Base-by-base conservation (phyloP, 2,797 vertebrate species). In the Graptemys geographica region DNA sequence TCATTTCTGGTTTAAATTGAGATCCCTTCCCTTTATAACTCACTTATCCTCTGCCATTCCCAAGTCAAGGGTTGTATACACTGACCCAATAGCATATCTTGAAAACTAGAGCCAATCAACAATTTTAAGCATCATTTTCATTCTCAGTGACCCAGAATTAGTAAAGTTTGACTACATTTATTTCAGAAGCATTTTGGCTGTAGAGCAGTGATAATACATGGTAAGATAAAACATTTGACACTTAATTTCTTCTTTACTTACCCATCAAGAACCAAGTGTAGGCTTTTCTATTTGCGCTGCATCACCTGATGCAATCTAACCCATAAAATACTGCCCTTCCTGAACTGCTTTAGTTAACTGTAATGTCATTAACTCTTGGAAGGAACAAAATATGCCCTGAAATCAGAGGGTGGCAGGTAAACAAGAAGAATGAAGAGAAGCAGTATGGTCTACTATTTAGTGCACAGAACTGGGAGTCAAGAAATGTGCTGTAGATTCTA, bases 371-470 rank as follows among this genome's bases (percentile, higher is more conserved):
- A 49, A 57, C 79, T 88, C 53, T 41, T 65, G 16, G 1, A 53
- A 86, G 74, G 49, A 90, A 90, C 2, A 88, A 18, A 90, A 79
- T 27, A 78, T 10, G 31, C 31, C 82, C 47, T 69, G 51, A 85
- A 94, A 94, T 79, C 11, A 89, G 37, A 33, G 62, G 74, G 27
- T 79, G 93, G 86, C 8, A 94, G 84, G 5, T 57, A 95, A 95
- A 88, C 0, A 84, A 85, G 88, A 81, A 13, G 1, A 76, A 86
- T 1, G 1, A 85, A 72, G 78, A 83, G 59, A n/a, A 41, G 74
- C 41, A 89, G 3, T 52, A 4, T 33, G 27, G 41, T 78, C 15
- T 78, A 78, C 13, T 78, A 27, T 78, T 28, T 49, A 78, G 27
- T 78, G 74, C 27, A 31, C 69, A 87, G 49, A 89, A 90, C 44